Evolutionary conservation across 2,888 invertebrate species (phyloP).

Genomic region (Exocentrus adspersus): DNA sequence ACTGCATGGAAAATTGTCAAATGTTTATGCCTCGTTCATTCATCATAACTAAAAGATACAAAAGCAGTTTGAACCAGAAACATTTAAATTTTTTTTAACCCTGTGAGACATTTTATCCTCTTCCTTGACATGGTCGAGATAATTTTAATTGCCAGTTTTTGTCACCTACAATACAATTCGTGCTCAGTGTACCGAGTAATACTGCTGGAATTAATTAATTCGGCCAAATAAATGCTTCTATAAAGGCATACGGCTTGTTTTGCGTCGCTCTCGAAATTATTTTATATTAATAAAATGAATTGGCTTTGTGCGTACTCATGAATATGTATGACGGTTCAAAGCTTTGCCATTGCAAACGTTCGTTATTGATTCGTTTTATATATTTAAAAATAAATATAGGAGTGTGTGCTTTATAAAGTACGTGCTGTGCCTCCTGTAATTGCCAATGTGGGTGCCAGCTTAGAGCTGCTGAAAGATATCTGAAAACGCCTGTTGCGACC

Average conservation of each 20-base stretch:
- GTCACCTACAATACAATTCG: not conserved
- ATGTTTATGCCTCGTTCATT: too few relatives aligned
- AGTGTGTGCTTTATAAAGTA: too few relatives aligned
- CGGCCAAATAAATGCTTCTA: not conserved
- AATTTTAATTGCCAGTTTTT: conserved; percentile 1
- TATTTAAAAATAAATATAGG: too few relatives aligned
- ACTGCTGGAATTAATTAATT: not conserved
- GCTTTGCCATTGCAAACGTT: not conserved
- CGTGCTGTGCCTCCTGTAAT: too few relatives aligned
- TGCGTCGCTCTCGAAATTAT: not conserved
- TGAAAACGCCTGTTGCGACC: too few relatives aligned
- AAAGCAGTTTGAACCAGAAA: too few relatives aligned
- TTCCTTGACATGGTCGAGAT: not conserved
- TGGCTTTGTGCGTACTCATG: not conserved
- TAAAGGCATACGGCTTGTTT: not conserved
- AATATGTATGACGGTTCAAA: not conserved
- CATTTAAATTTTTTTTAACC: too few relatives aligned
- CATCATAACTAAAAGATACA: too few relatives aligned
- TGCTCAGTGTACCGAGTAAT: not conserved
- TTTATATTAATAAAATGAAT: not conserved
- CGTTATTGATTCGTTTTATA: too few relatives aligned
- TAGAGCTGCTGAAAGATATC: too few relatives aligned
- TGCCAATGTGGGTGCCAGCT: too few relatives aligned
- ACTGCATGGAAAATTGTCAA: too few relatives aligned
- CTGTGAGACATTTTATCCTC: not conserved